phyloP scores from a whole-genome alignment of 2,797 vertebrate genomes.

The Brachyrhaphis roseni region DNA sequence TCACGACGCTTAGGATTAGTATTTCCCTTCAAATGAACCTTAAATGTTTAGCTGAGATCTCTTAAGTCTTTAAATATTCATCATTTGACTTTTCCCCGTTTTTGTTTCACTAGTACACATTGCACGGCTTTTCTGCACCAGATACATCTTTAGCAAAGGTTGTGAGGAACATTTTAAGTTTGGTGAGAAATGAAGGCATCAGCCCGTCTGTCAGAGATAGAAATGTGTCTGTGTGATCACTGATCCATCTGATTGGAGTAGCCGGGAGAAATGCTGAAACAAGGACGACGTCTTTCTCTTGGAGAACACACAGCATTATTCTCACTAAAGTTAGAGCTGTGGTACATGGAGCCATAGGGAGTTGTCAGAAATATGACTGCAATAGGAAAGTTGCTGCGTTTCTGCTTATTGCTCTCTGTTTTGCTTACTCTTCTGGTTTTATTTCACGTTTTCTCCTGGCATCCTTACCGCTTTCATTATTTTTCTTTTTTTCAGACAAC shows the following conservation, averaged over 20 bases:
- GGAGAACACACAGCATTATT: conserved; percentile 33
- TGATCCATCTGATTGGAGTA: conserved; percentile 49
- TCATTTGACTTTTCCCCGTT: neutral
- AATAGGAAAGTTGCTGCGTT: conserved; percentile 8
- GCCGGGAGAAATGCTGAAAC: conserved; percentile 56
- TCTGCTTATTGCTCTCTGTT: conserved; percentile 22
- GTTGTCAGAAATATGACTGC: conserved; percentile 50
- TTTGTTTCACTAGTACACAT: neutral
- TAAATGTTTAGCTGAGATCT: neutral
- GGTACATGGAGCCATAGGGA: conserved; percentile 49
- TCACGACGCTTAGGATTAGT: neutral
- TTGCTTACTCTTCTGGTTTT: conserved; percentile 7
- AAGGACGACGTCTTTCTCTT: conserved; percentile 40
- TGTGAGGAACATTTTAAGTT: conserved; percentile 27
- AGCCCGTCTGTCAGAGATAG: conserved; percentile 44
- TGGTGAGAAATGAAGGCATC: conserved; percentile 42
- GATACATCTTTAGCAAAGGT: conserved; percentile 28
- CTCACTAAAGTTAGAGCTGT: conserved; percentile 42
- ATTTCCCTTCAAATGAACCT: neutral
- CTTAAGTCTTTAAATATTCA: conserved; percentile 7
- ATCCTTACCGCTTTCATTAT: neutral
- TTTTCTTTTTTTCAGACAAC: neutral
- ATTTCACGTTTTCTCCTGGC: neutral
- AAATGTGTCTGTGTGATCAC: conserved; percentile 62
- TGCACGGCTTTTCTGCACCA: conserved; percentile 15